Evolutionary conservation across 2,113 vertebrate genomes (phyloP).

Genomic region (Petromus typicus): DNA sequence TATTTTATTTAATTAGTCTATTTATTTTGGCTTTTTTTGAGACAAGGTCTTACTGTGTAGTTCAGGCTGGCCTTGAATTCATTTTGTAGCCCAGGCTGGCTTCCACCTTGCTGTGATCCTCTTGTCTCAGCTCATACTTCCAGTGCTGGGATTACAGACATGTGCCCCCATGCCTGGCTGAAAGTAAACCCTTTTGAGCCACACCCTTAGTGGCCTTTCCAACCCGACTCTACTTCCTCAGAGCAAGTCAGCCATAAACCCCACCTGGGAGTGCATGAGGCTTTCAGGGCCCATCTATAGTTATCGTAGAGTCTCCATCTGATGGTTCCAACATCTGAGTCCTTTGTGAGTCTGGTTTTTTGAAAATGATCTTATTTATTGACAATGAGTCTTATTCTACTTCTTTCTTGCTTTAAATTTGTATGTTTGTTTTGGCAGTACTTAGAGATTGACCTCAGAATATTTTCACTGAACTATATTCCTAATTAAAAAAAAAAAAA

Average conservation of each 20-base stretch:
- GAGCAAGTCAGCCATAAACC: background rate
- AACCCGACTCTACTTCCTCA: background rate
- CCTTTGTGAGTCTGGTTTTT: background rate
- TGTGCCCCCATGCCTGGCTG: background rate
- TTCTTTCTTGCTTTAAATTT: no score
- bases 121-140: background rate
- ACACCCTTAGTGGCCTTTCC: background rate
- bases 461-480: background rate
- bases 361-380: background rate
- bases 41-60: background rate
- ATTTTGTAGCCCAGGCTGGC: background rate
- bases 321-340: background rate
- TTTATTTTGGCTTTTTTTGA: background rate
- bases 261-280: background rate
- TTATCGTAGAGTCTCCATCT: background rate
- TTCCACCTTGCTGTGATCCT: background rate
- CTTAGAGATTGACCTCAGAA: background rate
- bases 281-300: background rate
- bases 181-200: background rate
- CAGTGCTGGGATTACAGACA: background rate
- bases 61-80: background rate
- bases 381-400: background rate
- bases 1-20: background rate
- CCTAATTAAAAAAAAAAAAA: background rate
- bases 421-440: background rate